Evolutionary conservation across 2,888 invertebrate genomes (phyloP).

Genomic region (Lepidochrysops patricia): DNA sequence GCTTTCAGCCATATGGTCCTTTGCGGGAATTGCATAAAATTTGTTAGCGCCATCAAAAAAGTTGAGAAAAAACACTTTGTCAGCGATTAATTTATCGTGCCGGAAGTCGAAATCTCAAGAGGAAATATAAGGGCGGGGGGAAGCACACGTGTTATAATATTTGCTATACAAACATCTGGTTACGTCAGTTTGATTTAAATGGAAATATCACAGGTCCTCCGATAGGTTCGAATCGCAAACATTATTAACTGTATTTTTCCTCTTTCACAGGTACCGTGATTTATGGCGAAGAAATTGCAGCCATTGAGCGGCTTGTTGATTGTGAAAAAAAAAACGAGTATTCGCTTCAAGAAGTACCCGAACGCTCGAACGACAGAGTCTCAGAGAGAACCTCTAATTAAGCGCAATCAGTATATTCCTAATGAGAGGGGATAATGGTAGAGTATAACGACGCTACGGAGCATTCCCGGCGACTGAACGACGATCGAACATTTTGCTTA

Average conservation of each 20-base stretch:
- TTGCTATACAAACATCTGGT: slow-evolving; percentile 69
- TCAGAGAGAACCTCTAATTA: slow-evolving; percentile 68
- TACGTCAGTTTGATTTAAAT: slow-evolving; percentile 39
- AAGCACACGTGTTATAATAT: slow-evolving; percentile 73
- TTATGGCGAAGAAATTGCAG: slow-evolving; percentile 67
- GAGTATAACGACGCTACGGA: slow-evolving; percentile 67
- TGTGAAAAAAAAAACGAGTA: slow-evolving; percentile 70
- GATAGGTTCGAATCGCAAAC: slow-evolving; percentile 24
- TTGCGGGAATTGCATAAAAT: slow-evolving; percentile 35
- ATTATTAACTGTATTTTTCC: slow-evolving; percentile 30
- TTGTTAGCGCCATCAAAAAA: slow-evolving; percentile 50
- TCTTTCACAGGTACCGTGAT: slow-evolving; percentile 61
- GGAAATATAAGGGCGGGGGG: slow-evolving; percentile 65
- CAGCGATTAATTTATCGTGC: slow-evolving; percentile 64
- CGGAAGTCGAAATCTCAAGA: slow-evolving; percentile 73
- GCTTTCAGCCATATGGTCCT: slow-evolving; percentile 47
- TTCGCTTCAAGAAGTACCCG: slow-evolving; percentile 54
- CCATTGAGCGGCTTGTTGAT: slow-evolving; percentile 65
- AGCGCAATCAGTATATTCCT: slow-evolving; percentile 74
- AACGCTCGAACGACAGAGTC: slow-evolving; percentile 56
- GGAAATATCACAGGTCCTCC: slow-evolving; percentile 34
- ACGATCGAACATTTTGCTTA: slow-evolving; percentile 48
- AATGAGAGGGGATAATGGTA: slow-evolving; percentile 72
- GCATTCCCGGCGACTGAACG: slow-evolving; percentile 60
- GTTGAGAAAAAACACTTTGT: slow-evolving; percentile 49